Percentiles rank a stretch among this genome's conserved stretches.
These are phyloP conservation scores for Orthosia gracilis DNA, from an alignment of 2,888 invertebrate species.

Conservation along the genomic window DNA sequence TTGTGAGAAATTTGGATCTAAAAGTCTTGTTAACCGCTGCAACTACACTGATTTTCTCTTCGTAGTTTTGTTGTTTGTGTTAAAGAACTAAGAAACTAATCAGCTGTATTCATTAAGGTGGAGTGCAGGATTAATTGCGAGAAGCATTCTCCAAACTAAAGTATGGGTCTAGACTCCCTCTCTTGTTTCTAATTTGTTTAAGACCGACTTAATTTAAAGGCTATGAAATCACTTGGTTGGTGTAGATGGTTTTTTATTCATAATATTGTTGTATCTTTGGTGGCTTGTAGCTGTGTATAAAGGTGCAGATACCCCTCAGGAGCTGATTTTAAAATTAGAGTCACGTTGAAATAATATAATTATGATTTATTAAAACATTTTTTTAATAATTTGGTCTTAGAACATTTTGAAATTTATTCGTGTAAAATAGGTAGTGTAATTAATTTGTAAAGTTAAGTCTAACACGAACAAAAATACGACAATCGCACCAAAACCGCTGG, in stretches of 20 bases:
- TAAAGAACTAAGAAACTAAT: slow-evolving; percentile 19
- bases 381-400: too few species aligned
- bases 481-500: too few species aligned
- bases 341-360: too few species aligned
- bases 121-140: slow-evolving; percentile 73
- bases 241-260: neutral
- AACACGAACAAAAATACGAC: too few species aligned
- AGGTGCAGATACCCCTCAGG: too few species aligned
- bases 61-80: neutral
- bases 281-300: too few species aligned
- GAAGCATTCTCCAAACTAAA: slow-evolving; percentile 73
- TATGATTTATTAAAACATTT: too few species aligned
- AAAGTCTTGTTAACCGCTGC: neutral
- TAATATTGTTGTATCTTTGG: neutral
- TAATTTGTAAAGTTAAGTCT: too few species aligned
- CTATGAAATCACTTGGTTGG: slow-evolving; percentile 18
- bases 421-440: too few species aligned
- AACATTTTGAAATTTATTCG: too few species aligned
- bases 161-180: slow-evolving; percentile 83
- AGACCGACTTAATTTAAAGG: slow-evolving; percentile 41
- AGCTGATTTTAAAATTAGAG: too few species aligned
- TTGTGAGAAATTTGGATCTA: too few species aligned
- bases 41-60: neutral
- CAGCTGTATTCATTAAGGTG: slow-evolving; percentile 35
- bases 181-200: slow-evolving; percentile 76